Evolutionary conservation across 2,888 invertebrate species (phyloP), one percentile per base, ranked within the genome.

Genomic region (Tholera decimalis): DNA sequence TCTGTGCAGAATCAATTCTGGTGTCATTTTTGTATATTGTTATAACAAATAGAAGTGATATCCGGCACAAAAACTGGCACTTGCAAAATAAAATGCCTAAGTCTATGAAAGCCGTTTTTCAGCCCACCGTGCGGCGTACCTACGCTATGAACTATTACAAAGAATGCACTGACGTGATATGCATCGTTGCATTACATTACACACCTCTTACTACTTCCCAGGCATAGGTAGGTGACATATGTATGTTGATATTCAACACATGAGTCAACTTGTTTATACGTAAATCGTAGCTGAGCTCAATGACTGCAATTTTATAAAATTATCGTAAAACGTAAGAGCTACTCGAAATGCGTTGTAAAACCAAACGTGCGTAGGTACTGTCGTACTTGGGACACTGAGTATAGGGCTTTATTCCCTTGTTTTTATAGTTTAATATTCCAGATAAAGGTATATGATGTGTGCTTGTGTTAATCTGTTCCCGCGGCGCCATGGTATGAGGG

Each of bases 241-340:
- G 41, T 68, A 28, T 63, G 69, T 63, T 57, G 35, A 56, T 54
- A 58, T 59, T 47, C 39, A 51, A 74, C 71, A 79, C 67, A 82
- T 92, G 89, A 91, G 88, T 89, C 87, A 88, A 88, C 86, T 77
- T 87, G 86, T 88, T 88, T 90, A 88, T 85, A 77, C 80, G 78
- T 84, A 82, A 83, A 80, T 79, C 81, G 80, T 67, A 65, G 73
- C 78, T 82, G 79, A 77, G 75, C 85, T 88, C 87, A 89, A 88
- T 90, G 87, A 83, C 87, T 87, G 82, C 88, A 86, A 88, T 90
- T 91, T 90, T 85, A 88, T 84, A 83, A 89, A 91, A 91, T 90
- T 88, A 89, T 89, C 85, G 87, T 91, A 88, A 83, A 88, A 85
- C 86, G 87, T 89, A 86, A 88, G 84, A 83, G 78, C 82, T 81